Evolutionary conservation across 2,113 vertebrate species (phyloP).

Genomic region (Hystrix brachyura): DNA sequence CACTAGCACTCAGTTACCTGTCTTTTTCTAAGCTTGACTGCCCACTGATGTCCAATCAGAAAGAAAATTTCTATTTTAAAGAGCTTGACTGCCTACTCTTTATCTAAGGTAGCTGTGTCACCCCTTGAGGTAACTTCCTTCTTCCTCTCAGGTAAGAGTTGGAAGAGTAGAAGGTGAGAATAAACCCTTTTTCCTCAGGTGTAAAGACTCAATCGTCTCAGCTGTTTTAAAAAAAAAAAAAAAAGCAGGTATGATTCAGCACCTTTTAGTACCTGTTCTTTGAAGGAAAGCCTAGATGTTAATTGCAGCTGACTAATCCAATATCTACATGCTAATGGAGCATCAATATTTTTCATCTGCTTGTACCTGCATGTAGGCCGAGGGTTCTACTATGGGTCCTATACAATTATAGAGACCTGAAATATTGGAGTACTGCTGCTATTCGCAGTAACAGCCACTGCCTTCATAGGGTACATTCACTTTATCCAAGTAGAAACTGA

Average conservation of each 20-base stretch:
- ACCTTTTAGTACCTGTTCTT: conserved; percentile 15
- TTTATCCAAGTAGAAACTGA: conserved; percentile 18
- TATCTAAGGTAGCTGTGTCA: background rate
- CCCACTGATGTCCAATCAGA: background rate
- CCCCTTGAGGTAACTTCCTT: background rate
- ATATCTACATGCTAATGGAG: no score
- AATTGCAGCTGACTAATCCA: no score
- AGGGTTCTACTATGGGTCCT: no score
- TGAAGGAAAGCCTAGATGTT: conserved; percentile 1
- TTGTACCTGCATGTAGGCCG: no score
- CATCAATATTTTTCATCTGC: no score
- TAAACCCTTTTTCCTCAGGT: background rate
- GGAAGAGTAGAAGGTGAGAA: conserved; percentile 11
- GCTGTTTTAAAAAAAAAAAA: background rate
- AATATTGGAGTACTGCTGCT: no score
- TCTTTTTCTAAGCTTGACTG: background rate
- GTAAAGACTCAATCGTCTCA: background rate
- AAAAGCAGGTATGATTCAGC: conserved; percentile 17
- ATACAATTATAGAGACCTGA: no score
- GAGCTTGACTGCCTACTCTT: background rate
- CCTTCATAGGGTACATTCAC: background rate
- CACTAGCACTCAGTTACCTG: background rate
- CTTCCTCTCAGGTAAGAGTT: background rate
- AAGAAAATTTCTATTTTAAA: background rate
- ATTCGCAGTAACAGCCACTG: no score